Evolutionary conservation across 2,888 invertebrate species (phyloP), one percentile per base, ranked within the genome.

Genomic region (Halictus ligatus): DNA sequence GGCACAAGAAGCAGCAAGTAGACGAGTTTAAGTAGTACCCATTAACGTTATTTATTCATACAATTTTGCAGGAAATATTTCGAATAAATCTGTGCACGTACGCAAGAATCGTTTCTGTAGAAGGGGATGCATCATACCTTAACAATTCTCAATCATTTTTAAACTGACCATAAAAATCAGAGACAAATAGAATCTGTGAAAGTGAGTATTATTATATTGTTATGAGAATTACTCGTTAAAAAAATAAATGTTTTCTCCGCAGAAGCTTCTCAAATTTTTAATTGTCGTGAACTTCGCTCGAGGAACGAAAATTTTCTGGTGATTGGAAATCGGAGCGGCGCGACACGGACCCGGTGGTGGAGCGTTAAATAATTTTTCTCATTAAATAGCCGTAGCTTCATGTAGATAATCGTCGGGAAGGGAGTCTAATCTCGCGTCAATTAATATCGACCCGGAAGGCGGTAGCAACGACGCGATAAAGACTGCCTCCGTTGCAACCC

Each of bases 371-470:
- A 73, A 83, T 83, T 83, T 78, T 85, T 80, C 75, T 76, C 35
- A 13, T 85, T 83, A 83, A 84, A 75, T 18, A 54, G 80, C 73
- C 64, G 73, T 77, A 67, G 78, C 80, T 12, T 46, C 67, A 76
- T 74, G 77, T 60, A 80, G 80, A 80, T 85, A 84, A 84, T 77
- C 84, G 69, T 40, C 25, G 58, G 80, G 80, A 48, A 15, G 80
- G 58, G 64, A 64, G 46, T 84, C 84, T 77, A 80, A 85, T 85
- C 80, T 85, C 85, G 73, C 86, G 78, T 86, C 86, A 67, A 86
- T 86, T 82, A 82, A 86, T 85, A 86, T 86, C 82, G 77, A 79
- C 82, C 86, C 67, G 81, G 78, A 73, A 80, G 76, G 58, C 77
- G 77, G 74, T 71, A 84, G 58, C 67, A 21, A 54, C 71, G 48